These are phyloP conservation scores for Anarrhichthys ocellatus DNA, from an alignment of 2,113 vertebrate genomes.

Conservation along the genomic window DNA sequence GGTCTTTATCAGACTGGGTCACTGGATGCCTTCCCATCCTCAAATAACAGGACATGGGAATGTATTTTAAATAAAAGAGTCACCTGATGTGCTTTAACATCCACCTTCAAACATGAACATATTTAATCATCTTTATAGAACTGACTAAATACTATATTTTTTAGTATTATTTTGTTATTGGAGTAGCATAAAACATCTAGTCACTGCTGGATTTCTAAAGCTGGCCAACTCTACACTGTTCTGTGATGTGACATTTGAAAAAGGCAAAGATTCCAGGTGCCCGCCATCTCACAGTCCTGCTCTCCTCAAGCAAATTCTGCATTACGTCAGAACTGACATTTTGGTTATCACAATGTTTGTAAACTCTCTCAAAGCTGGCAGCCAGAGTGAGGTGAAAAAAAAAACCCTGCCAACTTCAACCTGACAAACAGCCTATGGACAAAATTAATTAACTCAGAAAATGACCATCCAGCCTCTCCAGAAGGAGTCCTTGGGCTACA, in stretches of 20 bases:
- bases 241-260: slow-evolving; percentile 52
- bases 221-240: not conserved
- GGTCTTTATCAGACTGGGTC: slow-evolving; percentile 48
- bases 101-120: not conserved
- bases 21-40: slow-evolving; percentile 23
- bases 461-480: slow-evolving; percentile 32
- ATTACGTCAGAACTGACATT: slow-evolving; percentile 51
- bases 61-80: not conserved
- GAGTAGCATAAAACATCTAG: not conserved
- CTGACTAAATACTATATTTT: not conserved
- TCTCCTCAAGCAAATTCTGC: slow-evolving; percentile 4
- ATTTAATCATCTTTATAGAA: not conserved
- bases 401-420: slow-evolving; percentile 15
- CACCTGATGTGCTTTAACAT: not conserved
- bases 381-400: slow-evolving; percentile 16
- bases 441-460: slow-evolving; percentile 58
- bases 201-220: not conserved
- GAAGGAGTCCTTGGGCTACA: slow-evolving; percentile 23
- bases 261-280: slow-evolving; percentile 7
- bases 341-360: slow-evolving; percentile 45
- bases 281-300: not conserved
- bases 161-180: not conserved
- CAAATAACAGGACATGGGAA: not conserved
- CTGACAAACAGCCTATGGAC: slow-evolving; percentile 51
- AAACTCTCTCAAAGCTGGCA: slow-evolving; percentile 11